Evolutionary conservation across 2,888 invertebrate species (phyloP), one percentile per base, ranked within the genome.

Genomic region (Lycocerus yunnanus): DNA sequence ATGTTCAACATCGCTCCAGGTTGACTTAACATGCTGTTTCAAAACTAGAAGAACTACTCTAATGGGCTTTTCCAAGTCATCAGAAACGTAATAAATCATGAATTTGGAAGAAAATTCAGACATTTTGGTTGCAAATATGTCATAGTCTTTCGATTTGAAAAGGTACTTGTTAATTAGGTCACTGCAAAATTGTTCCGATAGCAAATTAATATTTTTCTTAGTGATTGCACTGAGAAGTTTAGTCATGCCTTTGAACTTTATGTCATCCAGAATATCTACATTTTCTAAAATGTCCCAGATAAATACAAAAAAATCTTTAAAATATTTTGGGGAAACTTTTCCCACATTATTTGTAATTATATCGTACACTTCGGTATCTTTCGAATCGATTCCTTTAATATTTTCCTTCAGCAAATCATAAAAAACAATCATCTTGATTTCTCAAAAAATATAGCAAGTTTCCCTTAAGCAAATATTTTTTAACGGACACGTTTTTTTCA

Each of bases 401-500:
- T 11, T 68, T 61, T 11, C 11, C 13, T 72, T 71, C 6, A 68
- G 14, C 4, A 76, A 66, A 3, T 69, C 66, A 71, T 71, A 76
- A 13, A n/a, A 59, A 27, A 58, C 68, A 59, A 69, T 68, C 66
- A 13, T 76, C 76, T 8, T 73, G 71, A 21, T 71, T 73, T 18
- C 59, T 65, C 6, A 69, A 6, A 21, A 76, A 76, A 11, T 61
- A 71, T 8, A 71, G 60, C 18, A 73, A 73, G 14, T 59, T 67
- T 10, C n/a, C 68, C 58, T 73, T 71, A 24, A 76, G 66, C 2
- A 76, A 8, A 43, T 16, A 27, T 66, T 68, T 66, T 8, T 24
- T 68, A 13, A 76, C 27, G 2, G 76, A 68, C 0, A 18, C 2
- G 69, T 76, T 73, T 61, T 71, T 73, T 61, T 76, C 73, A 2